phyloP scores from a whole-genome alignment of 2,888 invertebrate genomes.

The Chrysolina oricalcia region DNA sequence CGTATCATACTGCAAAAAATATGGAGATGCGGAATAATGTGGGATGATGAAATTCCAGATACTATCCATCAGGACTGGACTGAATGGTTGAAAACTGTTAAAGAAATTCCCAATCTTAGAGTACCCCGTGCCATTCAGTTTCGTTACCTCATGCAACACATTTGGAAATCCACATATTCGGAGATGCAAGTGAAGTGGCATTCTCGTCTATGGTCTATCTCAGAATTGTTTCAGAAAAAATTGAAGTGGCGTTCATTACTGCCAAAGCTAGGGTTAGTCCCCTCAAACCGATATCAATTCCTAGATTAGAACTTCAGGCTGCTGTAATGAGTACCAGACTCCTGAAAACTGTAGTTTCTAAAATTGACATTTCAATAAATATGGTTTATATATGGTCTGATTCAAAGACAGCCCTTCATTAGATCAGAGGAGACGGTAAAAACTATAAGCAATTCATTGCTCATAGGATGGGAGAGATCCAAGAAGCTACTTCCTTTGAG shows the following conservation, averaged over 20 bases:
- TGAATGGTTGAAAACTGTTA: neutral
- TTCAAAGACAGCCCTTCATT: too few species aligned
- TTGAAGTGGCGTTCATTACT: neutral
- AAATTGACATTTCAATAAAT: neutral
- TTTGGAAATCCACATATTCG: neutral
- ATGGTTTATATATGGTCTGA: too few species aligned
- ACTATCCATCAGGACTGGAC: neutral
- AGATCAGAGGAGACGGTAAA: too few species aligned
- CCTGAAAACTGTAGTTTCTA: neutral
- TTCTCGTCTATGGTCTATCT: neutral
- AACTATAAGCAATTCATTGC: too few species aligned
- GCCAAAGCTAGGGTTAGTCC: neutral
- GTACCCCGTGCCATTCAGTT: neutral
- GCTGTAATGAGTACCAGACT: neutral
- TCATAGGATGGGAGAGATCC: too few species aligned
- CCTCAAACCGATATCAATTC: neutral
- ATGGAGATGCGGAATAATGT: conserved; percentile 18
- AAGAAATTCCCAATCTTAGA: neutral
- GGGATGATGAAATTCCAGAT: conserved; percentile 7
- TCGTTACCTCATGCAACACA: neutral
- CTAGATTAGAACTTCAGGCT: neutral
- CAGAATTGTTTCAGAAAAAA: neutral
- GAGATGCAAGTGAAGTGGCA: neutral
- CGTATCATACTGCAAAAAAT: neutral
- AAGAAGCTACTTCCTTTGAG: too few species aligned